These are phyloP conservation scores for Dreissena polymorpha DNA, from an alignment of 1,140 invertebrate species.

Conservation along the genomic window DNA sequence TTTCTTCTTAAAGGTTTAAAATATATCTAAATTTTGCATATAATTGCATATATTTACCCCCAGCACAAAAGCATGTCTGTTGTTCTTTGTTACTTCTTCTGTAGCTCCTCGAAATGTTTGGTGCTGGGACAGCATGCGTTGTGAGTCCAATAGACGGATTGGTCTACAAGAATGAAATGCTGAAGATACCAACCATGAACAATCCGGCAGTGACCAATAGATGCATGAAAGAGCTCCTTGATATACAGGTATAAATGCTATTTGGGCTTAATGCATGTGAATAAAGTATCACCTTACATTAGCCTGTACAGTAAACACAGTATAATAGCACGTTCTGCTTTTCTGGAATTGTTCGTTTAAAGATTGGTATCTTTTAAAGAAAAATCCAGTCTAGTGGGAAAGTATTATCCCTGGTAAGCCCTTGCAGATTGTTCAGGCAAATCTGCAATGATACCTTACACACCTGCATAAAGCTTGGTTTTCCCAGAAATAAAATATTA, in stretches of 20 bases:
- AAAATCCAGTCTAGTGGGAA: background rate
- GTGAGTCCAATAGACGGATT: slow-evolving; percentile 94
- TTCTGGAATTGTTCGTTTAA: background rate
- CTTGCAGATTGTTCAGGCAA: background rate
- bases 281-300: background rate
- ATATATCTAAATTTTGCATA: no score
- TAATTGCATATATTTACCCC: no score
- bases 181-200: slow-evolving; percentile 84
- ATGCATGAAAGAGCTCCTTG: slow-evolving; percentile 87
- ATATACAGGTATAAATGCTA: slow-evolving; percentile 84
- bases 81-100: background rate
- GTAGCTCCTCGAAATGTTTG: slow-evolving; percentile 96
- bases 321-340: background rate
- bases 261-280: background rate
- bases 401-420: no score
- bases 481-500: no score
- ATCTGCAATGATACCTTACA: background rate
- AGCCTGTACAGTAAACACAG: background rate
- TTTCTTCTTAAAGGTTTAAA: no score
- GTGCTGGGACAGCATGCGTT: slow-evolving; percentile 95
- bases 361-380: background rate
- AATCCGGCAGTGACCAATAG: slow-evolving; percentile 81
- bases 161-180: slow-evolving; percentile 82
- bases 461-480: no score
- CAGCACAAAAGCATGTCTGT: background rate